These are phyloP conservation scores for Synanthedon tipuliformis DNA, from an alignment of 2,888 invertebrate genomes.

Conservation along the genomic window DNA sequence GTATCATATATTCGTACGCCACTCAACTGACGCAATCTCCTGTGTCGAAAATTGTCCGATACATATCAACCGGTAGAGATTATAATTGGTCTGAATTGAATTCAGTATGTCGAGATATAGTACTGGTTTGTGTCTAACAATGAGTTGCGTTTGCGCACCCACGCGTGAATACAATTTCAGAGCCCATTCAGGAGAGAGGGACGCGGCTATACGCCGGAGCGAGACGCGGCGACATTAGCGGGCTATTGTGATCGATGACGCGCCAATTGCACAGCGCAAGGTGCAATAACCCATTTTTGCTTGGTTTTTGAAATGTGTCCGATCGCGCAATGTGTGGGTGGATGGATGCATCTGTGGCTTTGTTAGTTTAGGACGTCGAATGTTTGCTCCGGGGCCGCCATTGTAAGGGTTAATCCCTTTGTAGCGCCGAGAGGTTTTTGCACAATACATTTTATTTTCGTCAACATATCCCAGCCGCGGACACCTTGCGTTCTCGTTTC, in stretches of 20 bases:
- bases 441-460: background rate
- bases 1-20: background rate
- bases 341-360: constrained; percentile 54
- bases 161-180: constrained; percentile 61
- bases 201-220: constrained; percentile 21
- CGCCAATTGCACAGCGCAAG: constrained; percentile 46
- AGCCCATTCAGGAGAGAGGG: constrained; percentile 37
- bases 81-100: background rate
- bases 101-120: constrained; percentile 25
- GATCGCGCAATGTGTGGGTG: constrained; percentile 46
- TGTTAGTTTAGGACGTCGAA: constrained; percentile 59
- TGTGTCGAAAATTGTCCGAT: no score
- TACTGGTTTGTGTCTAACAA: constrained; percentile 30
- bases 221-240: constrained; percentile 42
- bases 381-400: constrained; percentile 15
- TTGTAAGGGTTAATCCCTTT: constrained; percentile 46
- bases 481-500: no score
- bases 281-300: constrained; percentile 65
- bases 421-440: constrained; percentile 19
- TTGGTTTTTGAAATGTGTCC: constrained; percentile 33
- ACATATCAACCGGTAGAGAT: no score
- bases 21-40: no score
- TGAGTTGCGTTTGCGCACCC: constrained; percentile 55
- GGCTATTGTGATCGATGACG: constrained; percentile 46
- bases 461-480: no score